Conservation (phyloP, 2,113 vertebrate species). For the Hemichromis elongatus region DNA sequence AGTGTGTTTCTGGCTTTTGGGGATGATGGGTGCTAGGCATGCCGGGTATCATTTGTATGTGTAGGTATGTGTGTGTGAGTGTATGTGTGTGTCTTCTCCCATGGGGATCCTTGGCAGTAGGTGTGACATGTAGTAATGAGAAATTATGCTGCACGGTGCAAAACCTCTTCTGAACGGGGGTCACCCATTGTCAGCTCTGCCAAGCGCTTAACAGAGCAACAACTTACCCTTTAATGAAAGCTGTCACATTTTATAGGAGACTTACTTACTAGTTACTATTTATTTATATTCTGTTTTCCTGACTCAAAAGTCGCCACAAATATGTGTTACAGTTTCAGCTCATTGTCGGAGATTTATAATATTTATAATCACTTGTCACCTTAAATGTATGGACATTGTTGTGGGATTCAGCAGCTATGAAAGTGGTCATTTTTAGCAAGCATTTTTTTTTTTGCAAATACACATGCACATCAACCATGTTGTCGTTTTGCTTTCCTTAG, state of each 20-base stretch:
- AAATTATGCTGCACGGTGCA: constrained; percentile 71
- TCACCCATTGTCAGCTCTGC: constrained; percentile 65
- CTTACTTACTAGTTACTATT: constrained; percentile 48
- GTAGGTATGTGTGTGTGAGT: background rate
- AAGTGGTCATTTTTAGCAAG: constrained; percentile 36
- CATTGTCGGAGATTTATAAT: constrained; percentile 27
- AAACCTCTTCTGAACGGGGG: constrained; percentile 64
- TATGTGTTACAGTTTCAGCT: background rate
- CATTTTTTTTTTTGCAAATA: background rate
- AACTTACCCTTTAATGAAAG: constrained; percentile 62
- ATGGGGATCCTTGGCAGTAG: constrained; percentile 64
- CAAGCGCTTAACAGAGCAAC: constrained; percentile 47
- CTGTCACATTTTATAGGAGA: constrained; percentile 49
- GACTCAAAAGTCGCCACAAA: constrained; percentile 32
- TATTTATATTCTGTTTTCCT: constrained; percentile 47
- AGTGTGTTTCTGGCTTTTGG: constrained; percentile 49
- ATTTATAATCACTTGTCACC: constrained; percentile 21
- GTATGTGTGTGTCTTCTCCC: constrained; percentile 29
- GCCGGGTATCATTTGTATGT: constrained; percentile 35
- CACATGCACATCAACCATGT: background rate
- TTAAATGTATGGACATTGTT: background rate
- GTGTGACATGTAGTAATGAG: constrained; percentile 71
- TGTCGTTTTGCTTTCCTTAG: background rate
- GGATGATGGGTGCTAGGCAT: constrained; percentile 54
- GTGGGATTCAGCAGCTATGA: constrained; percentile 10